Conservation (phyloP, 2,888 invertebrate genomes). For the Perizoma flavofasciatum region DNA sequence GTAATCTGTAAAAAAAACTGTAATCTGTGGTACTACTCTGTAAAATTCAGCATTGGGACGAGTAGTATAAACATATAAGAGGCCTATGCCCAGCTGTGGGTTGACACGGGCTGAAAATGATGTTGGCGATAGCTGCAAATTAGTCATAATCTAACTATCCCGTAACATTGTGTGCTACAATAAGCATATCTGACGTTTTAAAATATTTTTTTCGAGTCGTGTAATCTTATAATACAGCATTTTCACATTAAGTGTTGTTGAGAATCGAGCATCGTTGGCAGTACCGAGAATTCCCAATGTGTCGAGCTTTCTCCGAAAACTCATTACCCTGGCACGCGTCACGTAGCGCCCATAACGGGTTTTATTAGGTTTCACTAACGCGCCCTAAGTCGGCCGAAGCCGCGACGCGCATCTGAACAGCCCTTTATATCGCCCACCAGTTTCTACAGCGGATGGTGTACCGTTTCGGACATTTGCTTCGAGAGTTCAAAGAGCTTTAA, state of each 20-base stretch:
- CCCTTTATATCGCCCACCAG: constrained; percentile 53
- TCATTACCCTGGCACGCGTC: constrained; percentile 79
- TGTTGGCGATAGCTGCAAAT: not conserved
- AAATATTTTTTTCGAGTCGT: constrained; percentile 22
- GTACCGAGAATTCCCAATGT: constrained; percentile 57
- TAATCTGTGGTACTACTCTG: too few relatives aligned
- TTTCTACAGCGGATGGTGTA: constrained; percentile 36
- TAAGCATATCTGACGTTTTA: too few relatives aligned
- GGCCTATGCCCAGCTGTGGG: too few relatives aligned
- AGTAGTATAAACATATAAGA: too few relatives aligned
- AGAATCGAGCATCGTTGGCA: constrained; percentile 18
- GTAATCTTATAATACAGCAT: not conserved
- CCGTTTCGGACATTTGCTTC: constrained; percentile 29
- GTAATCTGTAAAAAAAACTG: too few relatives aligned
- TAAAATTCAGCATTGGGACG: too few relatives aligned
- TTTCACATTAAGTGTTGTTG: constrained; percentile 15
- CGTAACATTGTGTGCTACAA: too few relatives aligned
- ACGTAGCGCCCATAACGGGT: constrained; percentile 77
- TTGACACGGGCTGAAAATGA: too few relatives aligned
- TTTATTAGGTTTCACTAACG: constrained; percentile 79
- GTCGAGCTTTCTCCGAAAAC: constrained; percentile 76
- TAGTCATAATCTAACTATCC: not conserved
- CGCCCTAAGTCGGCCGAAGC: constrained; percentile 53
- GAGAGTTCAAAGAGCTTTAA: constrained; percentile 21
- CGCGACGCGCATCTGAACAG: constrained; percentile 50